Base-by-base conservation (phyloP, 2,113 vertebrate genomes). In the Myocastor coypus region DNA sequence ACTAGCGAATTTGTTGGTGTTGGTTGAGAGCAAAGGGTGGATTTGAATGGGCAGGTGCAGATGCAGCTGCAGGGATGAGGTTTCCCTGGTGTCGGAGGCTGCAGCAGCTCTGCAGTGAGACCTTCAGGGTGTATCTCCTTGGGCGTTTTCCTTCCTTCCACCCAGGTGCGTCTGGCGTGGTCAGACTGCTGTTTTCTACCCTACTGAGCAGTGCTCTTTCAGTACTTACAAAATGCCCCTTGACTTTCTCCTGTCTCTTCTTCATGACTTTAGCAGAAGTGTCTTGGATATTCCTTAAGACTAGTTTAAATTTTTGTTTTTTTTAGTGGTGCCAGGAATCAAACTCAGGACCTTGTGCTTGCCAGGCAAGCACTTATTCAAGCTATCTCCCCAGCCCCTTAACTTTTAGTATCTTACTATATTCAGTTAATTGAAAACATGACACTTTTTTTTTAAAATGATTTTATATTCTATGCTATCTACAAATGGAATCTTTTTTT, bases 51-150 rank as follows among this genome's bases (percentile, higher is more conserved):
- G 71, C n/a, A 1, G 16, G n/a, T 12, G n/a, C 22, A 40, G 71
- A 2, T 7, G 14, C 0, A 5, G 5, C 61, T 11, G 37, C 0
- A 28, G 13, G 14, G 4, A 1, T 0, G 3, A 34, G 37, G 32
- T 2, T 55, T 46, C 17, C 11, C 3, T 50, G 46, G 12, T 5
- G 2, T 4, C 32, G 1, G 10, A 4, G 50, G 37, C 63, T 11
- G 50, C 57, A 20, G 12, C 22, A 14, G 11, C 63, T 14, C 34
- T 20, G 20, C 3, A 4, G 24, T 14, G 2, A 0, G 16, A 52
- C 5, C 7, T 8, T 9, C 9, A 28, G 8, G 17, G 4, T 30
- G 42, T 0, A 0, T n/a, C 5, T 2, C 0, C 20, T 19, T 24
- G n/a, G 40, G 50, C 28, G 1, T 81, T 26, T 71, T 9, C 63